phyloP scores from a whole-genome alignment of 2,113 vertebrate genomes.

The Blennius ocellaris region DNA sequence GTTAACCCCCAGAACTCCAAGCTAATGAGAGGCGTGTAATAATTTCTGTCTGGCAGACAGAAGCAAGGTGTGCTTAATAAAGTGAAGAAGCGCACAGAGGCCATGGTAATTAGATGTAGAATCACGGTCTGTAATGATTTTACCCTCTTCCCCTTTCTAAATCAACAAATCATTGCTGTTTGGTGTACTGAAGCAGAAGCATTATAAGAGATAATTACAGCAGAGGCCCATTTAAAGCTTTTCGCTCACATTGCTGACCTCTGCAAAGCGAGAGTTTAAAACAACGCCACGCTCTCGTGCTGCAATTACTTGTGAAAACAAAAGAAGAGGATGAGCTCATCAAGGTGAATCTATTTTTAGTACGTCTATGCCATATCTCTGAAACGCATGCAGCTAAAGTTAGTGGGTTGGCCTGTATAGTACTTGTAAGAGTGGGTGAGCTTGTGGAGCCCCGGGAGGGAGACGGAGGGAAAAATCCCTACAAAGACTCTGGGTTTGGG shows the following conservation, averaged over 20 bases:
- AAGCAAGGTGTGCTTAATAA: slow-evolving; percentile 51
- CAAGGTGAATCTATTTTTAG: slow-evolving; percentile 26
- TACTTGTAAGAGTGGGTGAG: slow-evolving; percentile 20
- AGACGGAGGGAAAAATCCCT: slow-evolving; percentile 55
- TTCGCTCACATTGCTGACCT: slow-evolving; percentile 18
- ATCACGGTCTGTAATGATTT: slow-evolving; percentile 31
- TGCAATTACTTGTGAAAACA: slow-evolving; percentile 37
- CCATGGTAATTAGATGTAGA: slow-evolving; percentile 47
- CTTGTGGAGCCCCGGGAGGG: not conserved
- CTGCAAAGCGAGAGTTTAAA: slow-evolving; percentile 15
- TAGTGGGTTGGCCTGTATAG: slow-evolving; percentile 10
- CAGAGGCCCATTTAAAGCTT: slow-evolving; percentile 25
- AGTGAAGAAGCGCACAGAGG: slow-evolving; percentile 33
- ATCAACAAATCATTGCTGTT: slow-evolving; percentile 48
- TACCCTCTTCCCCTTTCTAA: slow-evolving; percentile 1
- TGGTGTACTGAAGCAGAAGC: slow-evolving; percentile 29
- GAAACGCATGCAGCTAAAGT: slow-evolving; percentile 28
- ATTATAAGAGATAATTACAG: slow-evolving; percentile 47
- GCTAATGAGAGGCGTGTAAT: slow-evolving; percentile 64
- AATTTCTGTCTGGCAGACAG: slow-evolving; percentile 43
- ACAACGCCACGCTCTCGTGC: slow-evolving; percentile 7
- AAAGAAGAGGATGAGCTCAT: slow-evolving; percentile 20
- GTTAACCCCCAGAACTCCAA: slow-evolving; percentile 67
- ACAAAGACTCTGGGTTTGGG: slow-evolving; percentile 61
- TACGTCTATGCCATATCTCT: not conserved